Evolutionary conservation across 2,797 vertebrate genomes (phyloP).

Genomic region (Cirrhinus molitorella): DNA sequence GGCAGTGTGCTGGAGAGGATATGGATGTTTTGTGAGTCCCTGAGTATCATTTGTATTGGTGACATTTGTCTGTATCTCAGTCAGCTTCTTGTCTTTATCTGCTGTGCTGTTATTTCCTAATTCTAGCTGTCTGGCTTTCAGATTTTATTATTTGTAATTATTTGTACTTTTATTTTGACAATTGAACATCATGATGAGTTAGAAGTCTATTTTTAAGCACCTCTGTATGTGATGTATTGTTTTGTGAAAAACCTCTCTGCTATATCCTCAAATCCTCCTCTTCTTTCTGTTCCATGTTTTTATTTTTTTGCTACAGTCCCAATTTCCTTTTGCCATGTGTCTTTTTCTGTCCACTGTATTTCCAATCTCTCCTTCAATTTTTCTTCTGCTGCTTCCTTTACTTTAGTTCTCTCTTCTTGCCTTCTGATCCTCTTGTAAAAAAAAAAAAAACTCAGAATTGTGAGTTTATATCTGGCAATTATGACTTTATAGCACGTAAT

Average conservation of each 20-base stretch:
- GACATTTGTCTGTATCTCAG: not conserved
- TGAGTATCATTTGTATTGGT: not conserved
- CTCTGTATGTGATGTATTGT: not conserved
- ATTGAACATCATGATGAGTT: not conserved
- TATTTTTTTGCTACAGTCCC: not conserved
- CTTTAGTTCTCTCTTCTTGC: not conserved
- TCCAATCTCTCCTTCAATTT: not conserved
- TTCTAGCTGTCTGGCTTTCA: not conserved
- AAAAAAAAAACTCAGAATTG: no score
- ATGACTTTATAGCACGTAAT: not conserved
- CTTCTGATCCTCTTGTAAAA: not conserved
- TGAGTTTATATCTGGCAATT: not conserved
- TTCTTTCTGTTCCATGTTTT: not conserved
- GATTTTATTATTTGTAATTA: not conserved
- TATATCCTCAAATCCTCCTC: not conserved
- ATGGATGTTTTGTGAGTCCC: not conserved
- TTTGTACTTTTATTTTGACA: not conserved
- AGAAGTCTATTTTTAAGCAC: not conserved
- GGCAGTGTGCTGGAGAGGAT: not conserved
- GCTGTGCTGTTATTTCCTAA: not conserved
- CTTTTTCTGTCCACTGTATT: not conserved
- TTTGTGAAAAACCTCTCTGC: not conserved
- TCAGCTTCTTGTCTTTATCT: not conserved
- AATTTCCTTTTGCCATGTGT: not conserved
- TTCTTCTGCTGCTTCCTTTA: not conserved